These are phyloP conservation scores for Enteromius paludinosus DNA, from an alignment of 2,797 vertebrate species.

Conservation along the genomic window DNA sequence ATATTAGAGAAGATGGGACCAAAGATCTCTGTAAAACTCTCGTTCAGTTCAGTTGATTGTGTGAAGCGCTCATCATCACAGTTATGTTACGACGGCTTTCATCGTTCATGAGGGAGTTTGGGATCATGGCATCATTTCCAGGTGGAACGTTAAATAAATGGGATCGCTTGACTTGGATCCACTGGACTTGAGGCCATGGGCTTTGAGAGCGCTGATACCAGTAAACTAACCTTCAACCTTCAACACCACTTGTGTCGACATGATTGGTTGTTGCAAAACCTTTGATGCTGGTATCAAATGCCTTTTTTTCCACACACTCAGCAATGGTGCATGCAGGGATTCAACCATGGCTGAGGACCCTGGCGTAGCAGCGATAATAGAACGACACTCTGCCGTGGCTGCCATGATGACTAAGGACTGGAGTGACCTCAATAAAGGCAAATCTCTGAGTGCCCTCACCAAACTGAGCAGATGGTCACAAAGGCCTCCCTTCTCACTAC, in stretches of 20 bases:
- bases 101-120: too few relatives aligned
- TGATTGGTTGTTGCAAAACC: background rate
- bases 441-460: background rate
- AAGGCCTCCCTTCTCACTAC: background rate
- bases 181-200: background rate
- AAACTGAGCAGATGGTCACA: background rate
- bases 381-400: background rate
- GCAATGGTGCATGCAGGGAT: background rate
- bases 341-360: background rate
- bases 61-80: too few relatives aligned
- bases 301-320: background rate
- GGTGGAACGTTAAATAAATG: too few relatives aligned
- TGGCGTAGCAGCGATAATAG: background rate
- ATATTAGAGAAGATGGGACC: background rate
- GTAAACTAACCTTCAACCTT: background rate
- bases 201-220: background rate
- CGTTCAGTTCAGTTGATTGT: too few relatives aligned
- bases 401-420: background rate
- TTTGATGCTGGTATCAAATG: background rate
- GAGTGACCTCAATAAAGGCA: background rate
- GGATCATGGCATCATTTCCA: too few relatives aligned
- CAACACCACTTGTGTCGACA: background rate
- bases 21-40: background rate
- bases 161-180: background rate
- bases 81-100: too few relatives aligned